Conservation (phyloP, 64 coral and sea anemone species). For the Montipora cactus region DNA sequence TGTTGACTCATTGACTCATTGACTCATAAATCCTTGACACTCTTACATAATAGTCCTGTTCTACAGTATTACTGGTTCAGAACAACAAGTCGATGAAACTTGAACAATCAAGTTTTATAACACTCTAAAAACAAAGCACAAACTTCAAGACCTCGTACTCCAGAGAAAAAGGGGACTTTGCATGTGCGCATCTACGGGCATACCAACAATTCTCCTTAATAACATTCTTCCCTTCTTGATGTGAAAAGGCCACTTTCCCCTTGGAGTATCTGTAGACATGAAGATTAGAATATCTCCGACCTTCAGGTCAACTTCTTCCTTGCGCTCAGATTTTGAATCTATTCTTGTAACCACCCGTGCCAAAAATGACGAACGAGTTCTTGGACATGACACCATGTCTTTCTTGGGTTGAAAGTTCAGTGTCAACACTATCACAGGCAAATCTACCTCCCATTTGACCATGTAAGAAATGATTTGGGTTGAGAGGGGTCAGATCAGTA, state of each 20-base stretch:
- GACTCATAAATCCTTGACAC: too few relatives aligned
- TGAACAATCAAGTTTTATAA: too few relatives aligned
- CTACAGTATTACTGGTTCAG: too few relatives aligned
- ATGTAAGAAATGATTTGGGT: background rate
- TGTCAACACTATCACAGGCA: background rate
- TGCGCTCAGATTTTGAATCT: constrained; percentile 8
- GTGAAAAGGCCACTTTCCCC: background rate
- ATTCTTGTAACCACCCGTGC: background rate
- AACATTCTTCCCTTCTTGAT: too few relatives aligned
- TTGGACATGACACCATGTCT: background rate
- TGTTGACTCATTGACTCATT: too few relatives aligned
- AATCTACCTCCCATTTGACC: background rate
- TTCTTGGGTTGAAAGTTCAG: background rate
- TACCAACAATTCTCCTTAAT: too few relatives aligned
- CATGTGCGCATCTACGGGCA: too few relatives aligned
- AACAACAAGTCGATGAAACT: too few relatives aligned
- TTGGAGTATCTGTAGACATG: background rate
- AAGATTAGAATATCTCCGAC: background rate
- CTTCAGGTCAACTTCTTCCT: background rate
- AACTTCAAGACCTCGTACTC: too few relatives aligned
- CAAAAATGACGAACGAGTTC: background rate
- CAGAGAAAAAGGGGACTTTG: too few relatives aligned
- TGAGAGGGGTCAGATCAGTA: constrained; percentile 6
- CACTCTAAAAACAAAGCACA: too few relatives aligned
- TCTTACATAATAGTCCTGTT: too few relatives aligned